phyloP scores from a whole-genome alignment of 1,140 invertebrate species.

The Papilio polyxenes region DNA sequence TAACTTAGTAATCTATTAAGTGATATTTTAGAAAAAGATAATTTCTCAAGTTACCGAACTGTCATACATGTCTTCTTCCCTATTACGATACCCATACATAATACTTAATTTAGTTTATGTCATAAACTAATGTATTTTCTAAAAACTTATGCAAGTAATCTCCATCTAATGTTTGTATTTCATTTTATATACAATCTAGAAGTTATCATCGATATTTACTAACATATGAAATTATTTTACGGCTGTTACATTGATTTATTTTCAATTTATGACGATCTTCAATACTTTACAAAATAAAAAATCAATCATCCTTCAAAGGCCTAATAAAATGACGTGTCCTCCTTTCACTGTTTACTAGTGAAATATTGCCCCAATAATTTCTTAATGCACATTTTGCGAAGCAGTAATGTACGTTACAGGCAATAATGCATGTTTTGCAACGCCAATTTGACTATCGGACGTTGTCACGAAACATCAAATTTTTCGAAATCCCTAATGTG shows the following conservation, averaged over 20 bases:
- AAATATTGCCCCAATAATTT: slow-evolving; percentile 59
- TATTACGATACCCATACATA: background rate
- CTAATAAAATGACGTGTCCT: slow-evolving; percentile 41
- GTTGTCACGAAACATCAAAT: slow-evolving; percentile 64
- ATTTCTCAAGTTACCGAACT: background rate
- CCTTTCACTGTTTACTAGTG: slow-evolving; percentile 64
- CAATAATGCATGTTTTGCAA: slow-evolving; percentile 56
- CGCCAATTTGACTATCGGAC: slow-evolving; percentile 63
- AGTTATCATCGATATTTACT: background rate
- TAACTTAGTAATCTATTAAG: background rate
- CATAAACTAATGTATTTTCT: background rate
- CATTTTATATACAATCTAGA: background rate
- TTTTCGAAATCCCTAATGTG: slow-evolving; percentile 59
- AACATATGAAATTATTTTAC: background rate
- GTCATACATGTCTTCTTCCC: background rate
- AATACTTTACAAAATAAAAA: background rate
- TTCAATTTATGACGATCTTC: background rate
- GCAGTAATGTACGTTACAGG: slow-evolving; percentile 39
- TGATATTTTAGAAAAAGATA: background rate
- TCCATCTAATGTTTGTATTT: background rate
- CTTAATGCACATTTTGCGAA: slow-evolving; percentile 55
- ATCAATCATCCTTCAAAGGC: slow-evolving; percentile 22
- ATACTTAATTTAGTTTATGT: background rate
- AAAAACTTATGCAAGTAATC: background rate
- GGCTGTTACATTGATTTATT: background rate